A percentile compares a stretch with the other conserved stretches of the same genome.
Evolutionary conservation across 2,888 invertebrate genomes (phyloP).

Genomic region (Rhimphoctona megacephalus): DNA sequence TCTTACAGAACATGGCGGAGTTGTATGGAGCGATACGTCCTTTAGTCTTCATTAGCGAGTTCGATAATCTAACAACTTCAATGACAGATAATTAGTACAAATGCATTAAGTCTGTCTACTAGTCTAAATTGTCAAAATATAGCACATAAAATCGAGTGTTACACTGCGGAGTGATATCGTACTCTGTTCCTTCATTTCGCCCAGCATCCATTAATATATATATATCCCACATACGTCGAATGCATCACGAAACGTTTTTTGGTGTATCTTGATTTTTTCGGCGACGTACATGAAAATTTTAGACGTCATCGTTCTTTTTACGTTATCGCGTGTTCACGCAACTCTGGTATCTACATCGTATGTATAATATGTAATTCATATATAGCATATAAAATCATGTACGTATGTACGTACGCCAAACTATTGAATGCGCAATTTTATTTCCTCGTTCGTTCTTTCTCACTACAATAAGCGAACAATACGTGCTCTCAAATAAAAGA

Average conservation of each 20-base stretch:
- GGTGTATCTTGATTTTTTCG: constrained; percentile 43
- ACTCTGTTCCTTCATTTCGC: constrained; percentile 45
- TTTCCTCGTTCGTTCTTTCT: constrained; percentile 55
- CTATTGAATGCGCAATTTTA: constrained; percentile 64
- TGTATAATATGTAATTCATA: not conserved
- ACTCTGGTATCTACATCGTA: constrained; percentile 18
- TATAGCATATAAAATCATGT: constrained; percentile 2
- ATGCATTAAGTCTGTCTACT: not conserved
- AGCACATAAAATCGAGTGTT: constrained; percentile 6
- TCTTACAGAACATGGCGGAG: constrained; percentile 54
- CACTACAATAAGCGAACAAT: constrained; percentile 26
- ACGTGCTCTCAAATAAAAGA: constrained; percentile 35
- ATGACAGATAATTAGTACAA: too few species aligned
- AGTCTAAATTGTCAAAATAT: not conserved
- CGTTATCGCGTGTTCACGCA: constrained; percentile 62
- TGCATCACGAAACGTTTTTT: constrained; percentile 24
- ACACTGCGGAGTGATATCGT: constrained; percentile 30
- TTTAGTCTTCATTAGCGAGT: not conserved
- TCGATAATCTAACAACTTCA: too few species aligned
- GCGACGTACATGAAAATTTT: not conserved
- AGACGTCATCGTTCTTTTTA: constrained; percentile 44
- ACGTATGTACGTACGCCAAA: constrained; percentile 39
- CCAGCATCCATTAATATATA: constrained; percentile 58
- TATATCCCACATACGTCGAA: not conserved
- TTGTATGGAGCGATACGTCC: not conserved